Evolutionary conservation across 2,797 vertebrate genomes (phyloP).

Genomic region (Merluccius polli): DNA sequence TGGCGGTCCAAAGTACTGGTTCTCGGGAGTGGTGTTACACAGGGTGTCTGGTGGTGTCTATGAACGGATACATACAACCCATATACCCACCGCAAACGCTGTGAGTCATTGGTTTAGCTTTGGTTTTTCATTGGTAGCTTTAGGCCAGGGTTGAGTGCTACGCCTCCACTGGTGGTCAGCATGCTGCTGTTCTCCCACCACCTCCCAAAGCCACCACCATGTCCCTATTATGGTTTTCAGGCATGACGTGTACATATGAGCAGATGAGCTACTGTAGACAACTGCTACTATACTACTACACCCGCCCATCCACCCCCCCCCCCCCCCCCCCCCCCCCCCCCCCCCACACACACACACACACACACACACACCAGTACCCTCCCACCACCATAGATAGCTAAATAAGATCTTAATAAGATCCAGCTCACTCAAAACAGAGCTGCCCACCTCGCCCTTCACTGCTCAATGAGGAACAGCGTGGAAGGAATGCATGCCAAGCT

Average conservation of each 20-base stretch:
- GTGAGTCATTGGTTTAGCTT: neutral
- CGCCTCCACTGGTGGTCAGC: neutral
- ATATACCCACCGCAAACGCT: neutral
- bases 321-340: conserved; percentile 1
- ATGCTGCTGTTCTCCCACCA: neutral
- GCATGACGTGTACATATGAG: conserved; percentile 40
- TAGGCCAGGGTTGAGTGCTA: neutral
- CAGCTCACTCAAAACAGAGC: conserved; percentile 4
- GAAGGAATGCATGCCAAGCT: neutral
- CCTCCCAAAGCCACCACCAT: neutral
- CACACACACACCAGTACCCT: too few species aligned
- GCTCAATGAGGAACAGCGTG: neutral
- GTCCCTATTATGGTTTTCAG: conserved; percentile 44
- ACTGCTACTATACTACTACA: conserved; percentile 5
- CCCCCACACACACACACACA: too few species aligned
- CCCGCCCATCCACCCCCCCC: neutral
- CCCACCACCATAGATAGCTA: too few species aligned
- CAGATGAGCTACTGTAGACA: conserved; percentile 49
- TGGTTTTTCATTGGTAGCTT: neutral
- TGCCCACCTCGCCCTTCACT: neutral
- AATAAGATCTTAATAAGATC: neutral
- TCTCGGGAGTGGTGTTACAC: neutral
- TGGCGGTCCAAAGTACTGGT: neutral
- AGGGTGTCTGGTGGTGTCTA: neutral
- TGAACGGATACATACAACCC: neutral